A percentile compares a stretch with the other conserved stretches of the same genome.
Conservation (phyloP, 2,113 vertebrate genomes). For the Psilopogon haemacephalus region DNA sequence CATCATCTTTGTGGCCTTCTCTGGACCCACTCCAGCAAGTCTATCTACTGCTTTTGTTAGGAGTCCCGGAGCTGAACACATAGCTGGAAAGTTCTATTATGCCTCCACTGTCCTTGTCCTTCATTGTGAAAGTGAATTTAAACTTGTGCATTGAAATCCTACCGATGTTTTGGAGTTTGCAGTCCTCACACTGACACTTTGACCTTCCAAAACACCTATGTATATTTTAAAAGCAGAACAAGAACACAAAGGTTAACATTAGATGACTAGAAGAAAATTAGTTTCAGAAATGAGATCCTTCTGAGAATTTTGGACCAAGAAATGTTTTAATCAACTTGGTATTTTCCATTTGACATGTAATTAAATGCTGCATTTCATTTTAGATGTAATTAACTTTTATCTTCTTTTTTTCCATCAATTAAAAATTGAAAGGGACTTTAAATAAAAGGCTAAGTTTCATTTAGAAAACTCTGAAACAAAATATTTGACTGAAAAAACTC, state of each 20-base stretch:
- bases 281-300: background rate
- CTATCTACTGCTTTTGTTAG: too few relatives aligned
- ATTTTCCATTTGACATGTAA: background rate
- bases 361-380: slow-evolving; percentile 30
- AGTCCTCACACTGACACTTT: background rate
- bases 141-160: background rate
- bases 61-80: too few relatives aligned
- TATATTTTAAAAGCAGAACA: background rate
- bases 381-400: background rate
- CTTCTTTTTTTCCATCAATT: background rate
- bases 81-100: background rate
- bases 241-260: background rate
- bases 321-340: background rate
- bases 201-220: background rate
- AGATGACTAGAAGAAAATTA: background rate
- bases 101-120: background rate
- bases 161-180: background rate
- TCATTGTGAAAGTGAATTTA: background rate
- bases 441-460: background rate
- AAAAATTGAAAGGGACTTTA: background rate
- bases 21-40: too few relatives aligned
- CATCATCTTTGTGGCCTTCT: too few relatives aligned
- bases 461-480: background rate
- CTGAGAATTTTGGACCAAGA: background rate
- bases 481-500: background rate